A percentile compares a stretch with the other conserved stretches of the same genome.
Conservation (phyloP, 2,113 vertebrate genomes). For the Platichthys flesus region DNA sequence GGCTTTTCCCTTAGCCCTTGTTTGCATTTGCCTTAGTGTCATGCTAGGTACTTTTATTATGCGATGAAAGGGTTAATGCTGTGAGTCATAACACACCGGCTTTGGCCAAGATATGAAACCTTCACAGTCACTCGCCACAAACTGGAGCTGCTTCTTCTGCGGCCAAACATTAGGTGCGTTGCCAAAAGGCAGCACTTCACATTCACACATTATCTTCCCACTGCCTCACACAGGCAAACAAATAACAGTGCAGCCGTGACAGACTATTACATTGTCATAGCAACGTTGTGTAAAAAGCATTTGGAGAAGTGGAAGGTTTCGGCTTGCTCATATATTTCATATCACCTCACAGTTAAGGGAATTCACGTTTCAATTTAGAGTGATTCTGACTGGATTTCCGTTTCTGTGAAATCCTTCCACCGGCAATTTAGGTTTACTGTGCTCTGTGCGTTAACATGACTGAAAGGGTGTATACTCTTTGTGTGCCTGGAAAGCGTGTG, state of each 20-base stretch:
- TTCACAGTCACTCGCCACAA: conserved; percentile 50
- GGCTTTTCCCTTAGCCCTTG: background rate
- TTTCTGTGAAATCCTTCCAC: conserved; percentile 10
- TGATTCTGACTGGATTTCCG: conserved; percentile 28
- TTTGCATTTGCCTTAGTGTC: conserved; percentile 12
- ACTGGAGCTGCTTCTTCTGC: conserved; percentile 46
- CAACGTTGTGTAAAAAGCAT: conserved; percentile 52
- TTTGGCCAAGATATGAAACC: conserved; percentile 60
- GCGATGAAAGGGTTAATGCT: conserved; percentile 45
- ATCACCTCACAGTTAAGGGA: conserved; percentile 36
- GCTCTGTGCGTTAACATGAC: conserved; percentile 11
- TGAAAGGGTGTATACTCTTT: conserved; percentile 36
- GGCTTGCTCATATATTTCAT: conserved; percentile 50
- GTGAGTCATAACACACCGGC: conserved; percentile 59
- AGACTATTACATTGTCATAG: conserved; percentile 73
- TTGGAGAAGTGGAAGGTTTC: conserved; percentile 60
- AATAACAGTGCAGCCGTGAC: conserved; percentile 41
- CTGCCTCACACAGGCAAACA: conserved; percentile 51
- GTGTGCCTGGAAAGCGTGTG: conserved; percentile 21
- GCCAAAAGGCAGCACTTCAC: conserved; percentile 65
- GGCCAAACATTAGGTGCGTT: conserved; percentile 34
- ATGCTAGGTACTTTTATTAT: background rate
- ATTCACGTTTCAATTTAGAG: conserved; percentile 48
- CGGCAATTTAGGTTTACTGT: conserved; percentile 7
- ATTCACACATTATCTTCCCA: conserved; percentile 69